Evolutionary conservation across 64 coral and sea anemone genomes (phyloP).

Genomic region (Acropora yongei): DNA sequence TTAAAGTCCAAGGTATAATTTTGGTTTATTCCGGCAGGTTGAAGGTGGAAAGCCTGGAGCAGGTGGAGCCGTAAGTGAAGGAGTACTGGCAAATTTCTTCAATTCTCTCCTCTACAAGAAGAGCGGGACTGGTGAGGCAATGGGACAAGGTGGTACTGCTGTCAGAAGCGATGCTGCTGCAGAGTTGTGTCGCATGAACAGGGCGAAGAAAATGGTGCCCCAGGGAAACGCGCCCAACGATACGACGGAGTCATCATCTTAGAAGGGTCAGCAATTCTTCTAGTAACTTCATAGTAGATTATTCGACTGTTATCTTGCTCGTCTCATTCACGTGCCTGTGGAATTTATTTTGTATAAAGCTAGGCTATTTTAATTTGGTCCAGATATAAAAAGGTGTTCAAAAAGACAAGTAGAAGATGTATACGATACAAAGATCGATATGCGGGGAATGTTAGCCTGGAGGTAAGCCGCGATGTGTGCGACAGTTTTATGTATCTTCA

Average conservation of each 20-base stretch:
- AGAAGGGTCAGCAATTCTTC: slow-evolving; percentile 13
- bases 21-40: background rate
- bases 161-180: slow-evolving; percentile 92
- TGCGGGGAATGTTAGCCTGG: too few relatives aligned
- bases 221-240: slow-evolving; percentile 37
- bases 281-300: background rate
- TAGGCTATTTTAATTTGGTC: slow-evolving; percentile 54
- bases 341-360: slow-evolving; percentile 59
- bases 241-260: slow-evolving; percentile 23
- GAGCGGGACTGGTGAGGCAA: slow-evolving; percentile 33
- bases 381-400: background rate
- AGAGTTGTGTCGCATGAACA: slow-evolving; percentile 94
- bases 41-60: slow-evolving; percentile 57
- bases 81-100: slow-evolving; percentile 98
- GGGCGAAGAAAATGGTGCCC: slow-evolving; percentile 83
- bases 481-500: too few relatives aligned
- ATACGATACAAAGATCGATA: too few relatives aligned
- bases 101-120: slow-evolving; percentile 97
- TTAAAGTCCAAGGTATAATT: background rate
- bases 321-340: too few relatives aligned
- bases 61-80: slow-evolving; percentile 68
- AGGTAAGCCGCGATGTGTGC: too few relatives aligned
- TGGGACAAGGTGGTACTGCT: slow-evolving; percentile 59
- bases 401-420: too few relatives aligned
- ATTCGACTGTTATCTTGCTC: background rate